Evolutionary conservation across 2,888 invertebrate genomes (phyloP).

Genomic region (Drosophila pseudotalamancana): DNA sequence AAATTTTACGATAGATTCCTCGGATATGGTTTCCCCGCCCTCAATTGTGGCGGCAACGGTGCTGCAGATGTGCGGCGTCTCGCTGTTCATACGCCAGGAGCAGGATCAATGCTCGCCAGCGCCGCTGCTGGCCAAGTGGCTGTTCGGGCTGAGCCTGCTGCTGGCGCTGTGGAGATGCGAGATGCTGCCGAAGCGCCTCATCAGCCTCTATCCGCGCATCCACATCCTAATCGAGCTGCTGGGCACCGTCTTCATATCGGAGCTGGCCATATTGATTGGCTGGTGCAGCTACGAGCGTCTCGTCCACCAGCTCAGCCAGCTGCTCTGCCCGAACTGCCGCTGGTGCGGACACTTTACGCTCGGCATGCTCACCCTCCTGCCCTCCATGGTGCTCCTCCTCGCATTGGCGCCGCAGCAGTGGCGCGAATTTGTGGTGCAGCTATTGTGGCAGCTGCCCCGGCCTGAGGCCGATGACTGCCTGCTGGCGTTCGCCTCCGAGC

Average conservation of each 20-base stretch:
- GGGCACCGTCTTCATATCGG: conserved; percentile 40
- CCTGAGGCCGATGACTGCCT: conserved; percentile 36
- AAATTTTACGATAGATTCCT: conserved; percentile 7
- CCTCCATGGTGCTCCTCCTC: conserved; percentile 22
- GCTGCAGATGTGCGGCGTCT: conserved; percentile 42
- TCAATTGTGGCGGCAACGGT: conserved; percentile 35
- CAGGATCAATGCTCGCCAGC: conserved; percentile 23
- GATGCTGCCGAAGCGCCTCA: conserved; percentile 34
- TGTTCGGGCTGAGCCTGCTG: conserved; percentile 33
- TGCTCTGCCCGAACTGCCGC: conserved; percentile 23
- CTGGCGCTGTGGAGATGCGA: conserved; percentile 37
- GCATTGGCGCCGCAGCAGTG: conserved; percentile 39
- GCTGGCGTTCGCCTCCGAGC: conserved; percentile 21
- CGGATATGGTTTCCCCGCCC: conserved; percentile 45
- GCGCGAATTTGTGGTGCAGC: conserved; percentile 23
- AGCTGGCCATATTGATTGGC: conserved; percentile 29
- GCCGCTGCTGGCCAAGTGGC: conserved; percentile 5
- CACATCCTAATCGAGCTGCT: conserved; percentile 35
- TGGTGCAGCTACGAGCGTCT: conserved; percentile 52
- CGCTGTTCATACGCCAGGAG: conserved; percentile 37
- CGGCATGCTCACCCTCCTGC: conserved; percentile 25
- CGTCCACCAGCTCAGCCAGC: conserved; percentile 9
- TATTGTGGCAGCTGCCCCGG: conserved; percentile 40
- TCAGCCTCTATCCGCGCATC: conserved; percentile 18
- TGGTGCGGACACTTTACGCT: conserved; percentile 42